phyloP scores from a whole-genome alignment of 2,888 invertebrate genomes.

The Caenorhabditis panamensis region DNA sequence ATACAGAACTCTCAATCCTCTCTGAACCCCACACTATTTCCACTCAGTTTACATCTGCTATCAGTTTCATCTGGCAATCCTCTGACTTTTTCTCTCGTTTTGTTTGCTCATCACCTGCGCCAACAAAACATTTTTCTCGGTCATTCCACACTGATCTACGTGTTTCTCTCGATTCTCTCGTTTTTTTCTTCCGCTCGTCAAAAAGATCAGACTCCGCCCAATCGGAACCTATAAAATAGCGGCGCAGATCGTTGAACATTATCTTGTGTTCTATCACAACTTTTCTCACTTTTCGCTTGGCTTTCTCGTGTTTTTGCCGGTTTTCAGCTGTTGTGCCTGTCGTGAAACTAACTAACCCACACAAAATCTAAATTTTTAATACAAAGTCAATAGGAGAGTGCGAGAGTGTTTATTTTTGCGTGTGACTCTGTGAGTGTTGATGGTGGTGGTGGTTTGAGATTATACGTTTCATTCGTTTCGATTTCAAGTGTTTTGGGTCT shows the following conservation, averaged over 20 bases:
- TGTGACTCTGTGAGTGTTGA: neutral
- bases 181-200: neutral
- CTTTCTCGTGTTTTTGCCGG: neutral
- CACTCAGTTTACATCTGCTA: slow-evolving; percentile 26
- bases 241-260: neutral
- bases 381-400: slow-evolving; percentile 18
- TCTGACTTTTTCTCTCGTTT: slow-evolving; percentile 16
- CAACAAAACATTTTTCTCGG: slow-evolving; percentile 40
- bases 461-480: slow-evolving; percentile 10
- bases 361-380: slow-evolving; percentile 21
- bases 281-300: neutral
- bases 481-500: slow-evolving; percentile 18
- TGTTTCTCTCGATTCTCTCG: slow-evolving; percentile 2
- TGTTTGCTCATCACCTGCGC: slow-evolving; percentile 51
- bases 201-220: slow-evolving; percentile 34
- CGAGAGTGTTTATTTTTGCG: slow-evolving; percentile 16
- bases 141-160: slow-evolving; percentile 9
- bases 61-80: slow-evolving; percentile 41
- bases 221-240: slow-evolving; percentile 47
- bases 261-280: slow-evolving; percentile 13
- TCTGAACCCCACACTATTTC: neutral
- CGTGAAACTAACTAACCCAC: slow-evolving; percentile 49
- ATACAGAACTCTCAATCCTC: neutral
- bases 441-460: slow-evolving; percentile 23
- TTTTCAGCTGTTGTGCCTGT: slow-evolving; percentile 43